Evolutionary conservation across 1,140 invertebrate species (phyloP), one percentile per base, ranked within the genome.

Genomic region (Trichonephila clavata): DNA sequence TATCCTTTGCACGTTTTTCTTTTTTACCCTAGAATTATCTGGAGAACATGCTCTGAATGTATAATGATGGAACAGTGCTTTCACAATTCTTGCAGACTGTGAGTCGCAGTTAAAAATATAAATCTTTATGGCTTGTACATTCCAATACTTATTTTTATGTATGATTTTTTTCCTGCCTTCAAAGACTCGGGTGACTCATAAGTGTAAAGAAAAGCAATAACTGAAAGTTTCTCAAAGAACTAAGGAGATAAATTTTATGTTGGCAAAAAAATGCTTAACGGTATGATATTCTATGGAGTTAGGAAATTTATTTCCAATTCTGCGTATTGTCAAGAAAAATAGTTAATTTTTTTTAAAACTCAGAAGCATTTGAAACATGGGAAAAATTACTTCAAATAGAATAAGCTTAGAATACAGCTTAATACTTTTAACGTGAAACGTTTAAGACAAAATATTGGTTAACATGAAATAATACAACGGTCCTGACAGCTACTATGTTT

Each of bases 81-180:
- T 59, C 60, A n/a, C n/a, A 60, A 84, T 92, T 92, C 59, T 61
- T 60, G 21, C 21, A 39, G 50, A 60, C 24, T 27, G 32, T 4
- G 18, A 71, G 10, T 3, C 21, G 43, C 10, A 89, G 87, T 77
- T 86, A 86, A 89, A 77, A 71, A 80, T 80, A 80, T 80, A 80
- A 90, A 90, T 90, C 68, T 90, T 90, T 63, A 68, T 43, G 63
- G 86, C 27, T 50, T 65, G 61, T 68, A 68, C 63, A 68, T 57
- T 65, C 32, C 20, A 63, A 43, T 71, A 57, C 59, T 88, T 71
- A 88, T 88, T 88, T 88, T 88, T 68, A 88, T 88, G 86, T 18
- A 14, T 14, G 86, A 24, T 20, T 24, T 83, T 24, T 50, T 83
- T 83, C 24, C 43, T n/a, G 20, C 21, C 27, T 14, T 18, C 27